phyloP scores from a whole-genome alignment of 2,797 vertebrate genomes.

The Scolopax bukidnonensis region DNA sequence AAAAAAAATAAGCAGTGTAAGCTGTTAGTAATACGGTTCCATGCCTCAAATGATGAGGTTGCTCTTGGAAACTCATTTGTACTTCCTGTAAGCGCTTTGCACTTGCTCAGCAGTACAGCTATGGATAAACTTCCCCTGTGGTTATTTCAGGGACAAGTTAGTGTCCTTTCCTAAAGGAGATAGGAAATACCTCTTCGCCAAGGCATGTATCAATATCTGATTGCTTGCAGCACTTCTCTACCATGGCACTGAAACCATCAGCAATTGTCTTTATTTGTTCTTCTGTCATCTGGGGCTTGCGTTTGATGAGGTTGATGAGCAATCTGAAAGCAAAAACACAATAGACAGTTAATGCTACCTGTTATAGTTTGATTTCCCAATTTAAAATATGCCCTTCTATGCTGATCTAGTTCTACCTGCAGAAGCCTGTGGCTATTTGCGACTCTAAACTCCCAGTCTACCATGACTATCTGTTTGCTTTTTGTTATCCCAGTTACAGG shows the following conservation, averaged over 20 bases:
- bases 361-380: not conserved
- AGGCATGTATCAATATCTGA: slow-evolving; percentile 1
- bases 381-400: not conserved
- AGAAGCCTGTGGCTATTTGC: not conserved
- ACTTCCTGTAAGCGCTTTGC: not conserved
- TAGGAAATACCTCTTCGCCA: slow-evolving; percentile 48
- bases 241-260: slow-evolving; percentile 20
- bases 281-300: slow-evolving; percentile 71
- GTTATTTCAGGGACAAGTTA: not conserved
- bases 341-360: not conserved
- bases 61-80: not conserved
- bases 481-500: not conserved
- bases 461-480: not conserved
- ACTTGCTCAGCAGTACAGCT: not conserved
- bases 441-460: not conserved
- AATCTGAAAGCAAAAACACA: slow-evolving; percentile 43
- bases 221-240: slow-evolving; percentile 65
- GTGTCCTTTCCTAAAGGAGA: not conserved
- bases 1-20: not conserved
- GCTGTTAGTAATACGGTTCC: not conserved
- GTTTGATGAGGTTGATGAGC: slow-evolving; percentile 74
- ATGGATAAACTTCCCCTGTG: not conserved
- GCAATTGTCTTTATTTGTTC: slow-evolving; percentile 59
- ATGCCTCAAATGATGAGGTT: not conserved
- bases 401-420: not conserved